A percentile compares a stretch with the other conserved stretches of the same genome.
These are phyloP conservation scores for Nezara viridula DNA, from an alignment of 2,888 invertebrate genomes.

Conservation along the genomic window DNA sequence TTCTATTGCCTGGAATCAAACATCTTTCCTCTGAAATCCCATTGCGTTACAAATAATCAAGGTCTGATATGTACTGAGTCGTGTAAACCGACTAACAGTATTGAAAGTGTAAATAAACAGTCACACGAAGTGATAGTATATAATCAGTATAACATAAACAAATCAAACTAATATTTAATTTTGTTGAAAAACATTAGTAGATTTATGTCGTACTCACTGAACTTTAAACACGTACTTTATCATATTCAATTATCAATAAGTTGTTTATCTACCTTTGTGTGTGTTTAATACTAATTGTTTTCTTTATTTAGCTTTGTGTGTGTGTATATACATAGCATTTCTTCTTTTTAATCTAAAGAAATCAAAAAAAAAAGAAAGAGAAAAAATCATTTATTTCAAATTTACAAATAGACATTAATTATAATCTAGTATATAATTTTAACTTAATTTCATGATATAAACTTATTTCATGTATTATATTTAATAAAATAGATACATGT, in stretches of 20 bases:
- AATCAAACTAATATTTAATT: not conserved
- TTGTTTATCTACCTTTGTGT: not conserved
- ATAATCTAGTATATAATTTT: not conserved
- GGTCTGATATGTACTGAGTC: too few species aligned
- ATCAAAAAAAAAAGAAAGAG: too few species aligned
- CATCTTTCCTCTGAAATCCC: not conserved
- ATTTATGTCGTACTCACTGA: not conserved
- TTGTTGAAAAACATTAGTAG: not conserved
- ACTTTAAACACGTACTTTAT: not conserved
- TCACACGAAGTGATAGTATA: not conserved
- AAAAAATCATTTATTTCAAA: too few species aligned
- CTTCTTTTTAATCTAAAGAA: too few species aligned
- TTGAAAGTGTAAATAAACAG: not conserved
- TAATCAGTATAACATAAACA: not conserved
- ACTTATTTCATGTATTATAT: too few species aligned
- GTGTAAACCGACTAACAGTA: not conserved
- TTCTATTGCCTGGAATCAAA: not conserved
- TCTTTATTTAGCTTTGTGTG: too few species aligned
- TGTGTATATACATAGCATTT: too few species aligned
- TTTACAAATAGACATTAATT: not conserved
- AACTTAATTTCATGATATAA: too few species aligned
- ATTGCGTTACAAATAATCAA: too few species aligned
- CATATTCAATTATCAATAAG: not conserved
- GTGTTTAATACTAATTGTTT: not conserved
- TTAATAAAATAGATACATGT: not conserved